A percentile compares a stretch with the other conserved stretches of the same genome.
These are phyloP conservation scores for Tetrapedia diversipes DNA, from an alignment of 2,888 invertebrate species.

Conservation along the genomic window DNA sequence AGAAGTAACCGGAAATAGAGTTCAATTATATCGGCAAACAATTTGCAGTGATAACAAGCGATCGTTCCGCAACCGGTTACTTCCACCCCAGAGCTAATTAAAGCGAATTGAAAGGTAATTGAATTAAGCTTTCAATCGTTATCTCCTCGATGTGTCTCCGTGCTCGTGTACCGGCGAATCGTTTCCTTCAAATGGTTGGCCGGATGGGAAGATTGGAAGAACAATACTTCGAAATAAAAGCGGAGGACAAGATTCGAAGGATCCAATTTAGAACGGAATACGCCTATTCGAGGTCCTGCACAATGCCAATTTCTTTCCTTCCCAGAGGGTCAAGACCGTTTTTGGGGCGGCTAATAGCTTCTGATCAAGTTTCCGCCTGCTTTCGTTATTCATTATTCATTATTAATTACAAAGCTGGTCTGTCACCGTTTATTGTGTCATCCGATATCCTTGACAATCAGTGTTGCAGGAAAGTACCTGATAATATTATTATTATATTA, in stretches of 20 bases:
- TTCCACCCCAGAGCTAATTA: slow-evolving; percentile 43
- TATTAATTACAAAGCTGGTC: slow-evolving; percentile 64
- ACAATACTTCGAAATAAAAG: slow-evolving; percentile 57
- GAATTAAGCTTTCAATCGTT: slow-evolving; percentile 60
- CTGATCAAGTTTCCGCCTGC: slow-evolving; percentile 50
- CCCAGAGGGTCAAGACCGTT: slow-evolving; percentile 51
- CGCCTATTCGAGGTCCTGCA: slow-evolving; percentile 57
- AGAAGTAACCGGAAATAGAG: not conserved
- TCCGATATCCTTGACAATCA: slow-evolving; percentile 9
- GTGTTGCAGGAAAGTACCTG: not conserved
- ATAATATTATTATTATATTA: not conserved
- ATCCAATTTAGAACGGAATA: slow-evolving; percentile 62
- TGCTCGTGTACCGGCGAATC: slow-evolving; percentile 42
- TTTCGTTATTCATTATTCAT: slow-evolving; percentile 69
- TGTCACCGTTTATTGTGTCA: slow-evolving; percentile 1
- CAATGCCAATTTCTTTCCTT: slow-evolving; percentile 61
- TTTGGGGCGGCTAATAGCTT: slow-evolving; percentile 57
- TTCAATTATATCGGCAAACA: slow-evolving; percentile 23
- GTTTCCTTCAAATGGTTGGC: slow-evolving; percentile 50
- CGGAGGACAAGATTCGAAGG: slow-evolving; percentile 56
- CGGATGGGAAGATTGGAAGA: slow-evolving; percentile 55
- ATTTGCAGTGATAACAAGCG: slow-evolving; percentile 25
- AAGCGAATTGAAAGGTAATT: slow-evolving; percentile 59
- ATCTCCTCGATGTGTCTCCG: slow-evolving; percentile 40
- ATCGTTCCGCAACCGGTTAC: slow-evolving; percentile 37